Percentiles rank a stretch among this genome's conserved stretches.
These are phyloP conservation scores for Hippocampus comes DNA, from an alignment of 2,113 vertebrate species.

Conservation along the genomic window DNA sequence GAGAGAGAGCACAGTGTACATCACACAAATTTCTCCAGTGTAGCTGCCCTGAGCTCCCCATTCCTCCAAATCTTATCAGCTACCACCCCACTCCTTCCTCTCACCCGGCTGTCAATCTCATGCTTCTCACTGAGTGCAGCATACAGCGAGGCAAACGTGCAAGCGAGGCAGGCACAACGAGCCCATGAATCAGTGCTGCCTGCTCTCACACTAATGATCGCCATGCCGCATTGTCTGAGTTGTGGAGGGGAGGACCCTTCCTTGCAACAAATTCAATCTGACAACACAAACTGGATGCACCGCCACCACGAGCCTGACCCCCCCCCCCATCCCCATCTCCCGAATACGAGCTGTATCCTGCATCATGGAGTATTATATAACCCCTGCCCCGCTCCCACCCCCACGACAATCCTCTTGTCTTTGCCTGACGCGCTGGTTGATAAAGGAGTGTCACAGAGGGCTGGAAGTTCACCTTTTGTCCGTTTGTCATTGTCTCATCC, in stretches of 20 bases:
- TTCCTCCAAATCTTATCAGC: neutral
- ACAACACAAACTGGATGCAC: slow-evolving; percentile 61
- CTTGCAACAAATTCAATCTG: slow-evolving; percentile 59
- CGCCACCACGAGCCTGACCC: slow-evolving; percentile 41
- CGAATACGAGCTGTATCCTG: slow-evolving; percentile 38
- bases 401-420: neutral
- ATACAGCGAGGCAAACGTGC: slow-evolving; percentile 31
- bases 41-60: neutral
- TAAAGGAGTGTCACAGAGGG: slow-evolving; percentile 22
- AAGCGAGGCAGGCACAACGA: slow-evolving; percentile 32
- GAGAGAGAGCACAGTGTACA: slow-evolving; percentile 9
- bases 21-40: slow-evolving; percentile 16
- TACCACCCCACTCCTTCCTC: slow-evolving; percentile 6
- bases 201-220: slow-evolving; percentile 52
- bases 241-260: slow-evolving; percentile 41
- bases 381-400: neutral
- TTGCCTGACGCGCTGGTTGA: slow-evolving; percentile 42
- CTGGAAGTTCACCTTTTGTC: slow-evolving; percentile 47
- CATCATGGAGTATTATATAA: slow-evolving; percentile 59
- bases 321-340: slow-evolving; percentile 28
- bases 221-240: slow-evolving; percentile 40
- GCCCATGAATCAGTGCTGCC: slow-evolving; percentile 43
- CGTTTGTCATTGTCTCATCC: slow-evolving; percentile 11
- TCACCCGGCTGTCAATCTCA: slow-evolving; percentile 16
- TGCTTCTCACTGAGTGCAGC: slow-evolving; percentile 14